phyloP scores from a whole-genome alignment of 2,888 invertebrate species.

The Spilarctia lutea region DNA sequence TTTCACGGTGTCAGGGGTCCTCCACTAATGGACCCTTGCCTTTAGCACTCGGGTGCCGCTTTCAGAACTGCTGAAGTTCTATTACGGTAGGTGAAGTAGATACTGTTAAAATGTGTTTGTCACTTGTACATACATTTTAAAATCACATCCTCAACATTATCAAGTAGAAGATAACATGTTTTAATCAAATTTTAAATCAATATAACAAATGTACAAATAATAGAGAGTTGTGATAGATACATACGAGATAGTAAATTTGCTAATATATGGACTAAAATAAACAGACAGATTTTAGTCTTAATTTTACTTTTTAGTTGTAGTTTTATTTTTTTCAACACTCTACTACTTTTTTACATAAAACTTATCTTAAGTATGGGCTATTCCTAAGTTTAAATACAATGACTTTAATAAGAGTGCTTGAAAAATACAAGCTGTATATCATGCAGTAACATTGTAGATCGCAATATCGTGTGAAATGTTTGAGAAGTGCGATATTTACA shows the following conservation, averaged over 20 bases:
- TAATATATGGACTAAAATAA: neutral
- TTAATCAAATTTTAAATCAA: neutral
- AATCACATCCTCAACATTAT: too few species aligned
- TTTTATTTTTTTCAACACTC: neutral
- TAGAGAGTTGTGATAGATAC: neutral
- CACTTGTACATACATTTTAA: too few species aligned
- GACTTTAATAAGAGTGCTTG: slow-evolving; percentile 11
- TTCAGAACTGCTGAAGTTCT: slow-evolving; percentile 44
- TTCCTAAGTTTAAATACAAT: slow-evolving; percentile 2
- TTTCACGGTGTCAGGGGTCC: slow-evolving; percentile 67
- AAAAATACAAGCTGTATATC: slow-evolving; percentile 22
- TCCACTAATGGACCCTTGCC: slow-evolving; percentile 69
- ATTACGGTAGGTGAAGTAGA: slow-evolving; percentile 30
- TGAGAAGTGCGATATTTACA: slow-evolving; percentile 10
- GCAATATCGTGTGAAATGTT: slow-evolving; percentile 20
- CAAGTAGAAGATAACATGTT: neutral
- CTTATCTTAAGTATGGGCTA: neutral
- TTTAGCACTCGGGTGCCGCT: slow-evolving; percentile 59
- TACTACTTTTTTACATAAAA: neutral
- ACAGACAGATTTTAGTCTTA: neutral
- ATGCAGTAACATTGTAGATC: slow-evolving; percentile 18
- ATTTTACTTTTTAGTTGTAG: neutral
- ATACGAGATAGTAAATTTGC: neutral
- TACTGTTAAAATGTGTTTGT: slow-evolving; percentile 12
- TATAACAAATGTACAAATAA: neutral